A percentile compares a stretch with the other conserved stretches of the same genome.
phyloP scores from a whole-genome alignment of 2,113 vertebrate genomes.

The Sylvia atricapilla region DNA sequence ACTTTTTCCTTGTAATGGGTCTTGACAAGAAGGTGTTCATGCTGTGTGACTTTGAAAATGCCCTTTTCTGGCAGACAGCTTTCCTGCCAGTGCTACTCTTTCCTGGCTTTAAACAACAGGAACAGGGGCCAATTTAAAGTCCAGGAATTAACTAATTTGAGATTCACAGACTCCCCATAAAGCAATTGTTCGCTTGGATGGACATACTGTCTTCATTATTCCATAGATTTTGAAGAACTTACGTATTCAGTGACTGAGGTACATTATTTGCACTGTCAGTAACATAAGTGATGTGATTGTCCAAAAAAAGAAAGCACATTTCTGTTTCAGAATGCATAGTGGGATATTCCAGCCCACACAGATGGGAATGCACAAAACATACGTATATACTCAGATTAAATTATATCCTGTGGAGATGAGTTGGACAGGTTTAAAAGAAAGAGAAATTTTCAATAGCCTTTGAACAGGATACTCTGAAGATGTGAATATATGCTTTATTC shows the following conservation, averaged over 20 bases:
- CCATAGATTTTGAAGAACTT: conserved; percentile 34
- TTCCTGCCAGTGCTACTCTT: conserved; percentile 13
- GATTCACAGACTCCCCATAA: background rate
- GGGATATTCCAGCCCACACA: background rate
- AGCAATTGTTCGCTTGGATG: conserved; percentile 41
- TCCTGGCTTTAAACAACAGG: conserved; percentile 46
- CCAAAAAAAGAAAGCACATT: background rate
- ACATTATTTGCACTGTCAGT: background rate
- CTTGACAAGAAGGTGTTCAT: conserved; percentile 54
- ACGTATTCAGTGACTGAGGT: background rate
- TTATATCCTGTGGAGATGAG: background rate
- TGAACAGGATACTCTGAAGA: background rate
- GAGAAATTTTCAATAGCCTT: background rate
- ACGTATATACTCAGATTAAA: background rate
- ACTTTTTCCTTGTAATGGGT: conserved; percentile 48
- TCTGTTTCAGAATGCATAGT: background rate
- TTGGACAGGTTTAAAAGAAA: conserved; percentile 14
- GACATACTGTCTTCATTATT: conserved; percentile 27
- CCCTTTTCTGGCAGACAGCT: conserved; percentile 32
- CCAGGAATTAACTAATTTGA: conserved; percentile 38
- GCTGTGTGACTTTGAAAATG: conserved; percentile 68
- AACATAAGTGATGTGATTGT: background rate
- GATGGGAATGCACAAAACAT: background rate
- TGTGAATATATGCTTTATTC: background rate
- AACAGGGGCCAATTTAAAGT: conserved; percentile 39